phyloP scores from a whole-genome alignment of 1,140 invertebrate genomes.

The Heterodera carotae region DNA sequence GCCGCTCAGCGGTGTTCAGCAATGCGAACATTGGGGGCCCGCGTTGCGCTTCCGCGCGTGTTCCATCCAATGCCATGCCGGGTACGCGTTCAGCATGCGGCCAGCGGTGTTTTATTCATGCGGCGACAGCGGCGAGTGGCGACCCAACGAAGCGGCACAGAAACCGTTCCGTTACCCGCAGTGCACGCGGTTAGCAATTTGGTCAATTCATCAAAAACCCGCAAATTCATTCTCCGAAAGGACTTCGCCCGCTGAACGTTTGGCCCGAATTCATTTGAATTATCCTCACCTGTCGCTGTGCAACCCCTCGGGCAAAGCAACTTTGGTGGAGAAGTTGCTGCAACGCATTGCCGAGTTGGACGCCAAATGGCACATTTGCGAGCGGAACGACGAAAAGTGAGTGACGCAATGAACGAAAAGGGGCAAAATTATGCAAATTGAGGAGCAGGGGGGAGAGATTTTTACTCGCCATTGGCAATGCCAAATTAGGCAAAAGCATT shows the following conservation, averaged over 20 bases:
- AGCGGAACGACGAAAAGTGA: conserved; percentile 1
- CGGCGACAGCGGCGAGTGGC: conserved; percentile 92
- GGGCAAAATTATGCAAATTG: conserved; percentile 2
- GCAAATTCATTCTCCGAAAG: conserved; percentile 23
- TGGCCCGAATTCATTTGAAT: conserved; percentile 51
- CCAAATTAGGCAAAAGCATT: not conserved
- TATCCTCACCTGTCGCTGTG: conserved; percentile 59
- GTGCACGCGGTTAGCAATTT: conserved; percentile 53
- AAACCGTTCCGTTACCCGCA: conserved; percentile 60
- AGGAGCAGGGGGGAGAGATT: not conserved
- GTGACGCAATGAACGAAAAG: not conserved
- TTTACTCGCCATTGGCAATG: not conserved
- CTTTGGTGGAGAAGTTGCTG: conserved; percentile 52
- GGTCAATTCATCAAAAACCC: not conserved
- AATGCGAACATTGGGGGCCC: conserved; percentile 91
- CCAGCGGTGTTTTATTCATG: conserved; percentile 93
- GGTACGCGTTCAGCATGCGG: conserved; percentile 82
- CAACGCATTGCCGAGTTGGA: conserved; percentile 52
- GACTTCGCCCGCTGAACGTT: conserved; percentile 42
- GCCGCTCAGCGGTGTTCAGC: conserved; percentile 83
- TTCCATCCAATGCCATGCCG: conserved; percentile 80
- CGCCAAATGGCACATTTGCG: conserved; percentile 58
- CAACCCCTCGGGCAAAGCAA: conserved; percentile 56
- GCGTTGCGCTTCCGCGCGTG: conserved; percentile 84
- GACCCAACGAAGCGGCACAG: conserved; percentile 75